Evolutionary conservation across 2,797 vertebrate species (phyloP).

Genomic region (Chromobotia macracanthus): DNA sequence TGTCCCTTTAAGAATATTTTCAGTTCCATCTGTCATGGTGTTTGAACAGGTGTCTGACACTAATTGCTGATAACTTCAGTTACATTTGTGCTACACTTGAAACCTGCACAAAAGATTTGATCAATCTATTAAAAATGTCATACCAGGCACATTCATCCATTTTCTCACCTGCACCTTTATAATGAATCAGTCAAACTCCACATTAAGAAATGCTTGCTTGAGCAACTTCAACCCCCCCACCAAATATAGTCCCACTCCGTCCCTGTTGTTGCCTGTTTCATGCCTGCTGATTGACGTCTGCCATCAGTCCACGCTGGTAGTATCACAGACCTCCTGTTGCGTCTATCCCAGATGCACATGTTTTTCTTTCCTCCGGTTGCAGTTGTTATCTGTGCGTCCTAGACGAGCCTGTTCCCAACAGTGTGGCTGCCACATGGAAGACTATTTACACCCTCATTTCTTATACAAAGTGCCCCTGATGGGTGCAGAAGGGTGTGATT

Average conservation of each 20-base stretch:
- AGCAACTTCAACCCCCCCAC: background rate
- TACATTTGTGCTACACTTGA: background rate
- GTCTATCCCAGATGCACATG: slow-evolving; percentile 17
- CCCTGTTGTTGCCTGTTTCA: background rate
- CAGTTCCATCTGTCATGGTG: background rate
- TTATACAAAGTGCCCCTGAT: slow-evolving; percentile 12
- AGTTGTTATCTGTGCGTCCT: slow-evolving; percentile 68
- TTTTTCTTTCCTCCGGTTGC: slow-evolving; percentile 28
- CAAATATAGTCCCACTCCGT: background rate
- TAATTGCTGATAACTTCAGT: background rate
- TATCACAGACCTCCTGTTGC: slow-evolving; percentile 5
- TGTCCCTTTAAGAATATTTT: no score
- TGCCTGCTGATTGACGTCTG: slow-evolving; percentile 1
- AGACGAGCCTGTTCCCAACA: slow-evolving; percentile 54
- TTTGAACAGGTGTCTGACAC: background rate
- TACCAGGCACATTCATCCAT: background rate
- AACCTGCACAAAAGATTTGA: slow-evolving; percentile 3
- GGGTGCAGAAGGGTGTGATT: slow-evolving; percentile 15
- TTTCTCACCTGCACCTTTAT: background rate
- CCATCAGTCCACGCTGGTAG: background rate
- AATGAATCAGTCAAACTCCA: slow-evolving; percentile 1
- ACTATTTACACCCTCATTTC: slow-evolving; percentile 31
- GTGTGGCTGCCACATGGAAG: slow-evolving; percentile 54
- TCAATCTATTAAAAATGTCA: background rate
- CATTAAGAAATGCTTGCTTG: background rate